Evolutionary conservation across 2,888 invertebrate species (phyloP).

Genomic region (Synergus japonicus): DNA sequence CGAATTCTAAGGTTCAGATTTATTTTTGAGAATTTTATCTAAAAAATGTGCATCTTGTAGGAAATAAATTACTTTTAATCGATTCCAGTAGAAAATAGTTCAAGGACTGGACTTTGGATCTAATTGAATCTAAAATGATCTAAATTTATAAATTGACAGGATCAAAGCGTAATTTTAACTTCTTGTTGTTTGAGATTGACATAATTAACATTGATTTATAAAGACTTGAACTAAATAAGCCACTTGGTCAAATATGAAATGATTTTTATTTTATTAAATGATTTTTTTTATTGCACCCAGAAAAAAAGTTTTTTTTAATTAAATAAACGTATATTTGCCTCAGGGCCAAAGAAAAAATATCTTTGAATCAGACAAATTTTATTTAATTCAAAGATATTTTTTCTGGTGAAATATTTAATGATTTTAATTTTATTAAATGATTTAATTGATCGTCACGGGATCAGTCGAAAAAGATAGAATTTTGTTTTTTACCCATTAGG

Average conservation of each 20-base stretch:
- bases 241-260: background rate
- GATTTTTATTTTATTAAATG: too few species aligned
- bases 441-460: background rate
- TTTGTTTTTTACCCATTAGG: constrained; percentile 63
- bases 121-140: background rate
- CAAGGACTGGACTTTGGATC: background rate
- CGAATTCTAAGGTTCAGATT: constrained; percentile 82
- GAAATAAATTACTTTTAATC: background rate
- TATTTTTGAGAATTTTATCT: background rate
- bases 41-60: background rate
- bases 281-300: too few species aligned
- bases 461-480: constrained; percentile 47
- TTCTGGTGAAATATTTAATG: too few species aligned
- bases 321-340: too few species aligned
- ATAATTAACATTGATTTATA: background rate
- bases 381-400: too few species aligned
- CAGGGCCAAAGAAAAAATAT: too few species aligned
- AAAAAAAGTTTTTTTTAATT: too few species aligned
- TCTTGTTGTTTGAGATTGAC: background rate
- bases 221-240: background rate
- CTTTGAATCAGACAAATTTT: too few species aligned
- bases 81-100: background rate
- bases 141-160: background rate
- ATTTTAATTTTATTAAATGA: too few species aligned
- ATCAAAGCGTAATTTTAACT: background rate